These are phyloP conservation scores for Drosophila bifasciata DNA, from an alignment of 1,140 invertebrate genomes.

Conservation along the genomic window DNA sequence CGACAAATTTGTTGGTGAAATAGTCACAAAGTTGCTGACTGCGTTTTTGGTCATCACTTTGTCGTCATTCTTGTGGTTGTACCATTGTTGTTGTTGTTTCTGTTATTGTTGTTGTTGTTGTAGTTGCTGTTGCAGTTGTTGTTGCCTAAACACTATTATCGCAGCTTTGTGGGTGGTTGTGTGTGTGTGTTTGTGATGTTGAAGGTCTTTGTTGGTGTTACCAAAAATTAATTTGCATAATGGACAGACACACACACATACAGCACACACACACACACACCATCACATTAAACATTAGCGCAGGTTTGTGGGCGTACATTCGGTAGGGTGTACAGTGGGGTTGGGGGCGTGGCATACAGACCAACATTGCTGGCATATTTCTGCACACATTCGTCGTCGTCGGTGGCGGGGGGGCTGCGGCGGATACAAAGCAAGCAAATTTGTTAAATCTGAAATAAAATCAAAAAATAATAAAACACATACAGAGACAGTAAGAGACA, in stretches of 20 bases:
- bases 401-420: no score
- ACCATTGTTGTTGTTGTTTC: slow-evolving; percentile 32
- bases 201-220: slow-evolving; percentile 61
- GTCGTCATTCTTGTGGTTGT: slow-evolving; percentile 71
- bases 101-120: slow-evolving; percentile 24
- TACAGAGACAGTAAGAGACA: background rate
- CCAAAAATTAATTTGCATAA: slow-evolving; percentile 82
- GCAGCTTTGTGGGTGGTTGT: slow-evolving; percentile 21
- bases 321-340: background rate
- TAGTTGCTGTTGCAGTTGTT: slow-evolving; percentile 28
- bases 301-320: slow-evolving; percentile 9
- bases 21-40: slow-evolving; percentile 78
- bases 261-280: slow-evolving; percentile 9
- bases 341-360: background rate
- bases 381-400: slow-evolving; percentile 1
- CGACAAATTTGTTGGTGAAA: slow-evolving; percentile 60
- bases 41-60: slow-evolving; percentile 75
- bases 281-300: slow-evolving; percentile 28
- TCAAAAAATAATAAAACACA: slow-evolving; percentile 37
- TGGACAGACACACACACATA: slow-evolving; percentile 42
- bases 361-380: slow-evolving; percentile 55
- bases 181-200: slow-evolving; percentile 16
- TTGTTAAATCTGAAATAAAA: slow-evolving; percentile 56
- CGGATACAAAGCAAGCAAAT: slow-evolving; percentile 30
- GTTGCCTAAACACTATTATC: slow-evolving; percentile 67